A percentile compares a stretch with the other conserved stretches of the same genome.
phyloP scores from a whole-genome alignment of 2,797 vertebrate genomes.

The Peromyscus aztecus region DNA sequence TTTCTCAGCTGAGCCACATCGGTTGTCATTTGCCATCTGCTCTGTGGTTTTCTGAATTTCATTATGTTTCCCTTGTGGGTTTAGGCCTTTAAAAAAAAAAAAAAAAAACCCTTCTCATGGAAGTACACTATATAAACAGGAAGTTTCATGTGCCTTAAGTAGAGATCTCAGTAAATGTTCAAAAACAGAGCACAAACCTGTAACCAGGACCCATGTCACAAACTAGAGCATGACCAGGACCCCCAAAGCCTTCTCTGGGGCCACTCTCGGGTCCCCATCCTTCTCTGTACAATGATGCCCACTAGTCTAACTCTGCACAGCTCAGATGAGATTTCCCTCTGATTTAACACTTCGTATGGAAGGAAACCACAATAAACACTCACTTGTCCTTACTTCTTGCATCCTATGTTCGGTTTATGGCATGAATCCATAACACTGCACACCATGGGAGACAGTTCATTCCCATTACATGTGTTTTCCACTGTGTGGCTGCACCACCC shows the following conservation, averaged over 20 bases:
- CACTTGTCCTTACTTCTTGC: neutral
- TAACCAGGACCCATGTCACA: neutral
- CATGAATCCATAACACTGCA: neutral
- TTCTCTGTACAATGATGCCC: neutral
- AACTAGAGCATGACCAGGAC: neutral
- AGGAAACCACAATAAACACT: neutral
- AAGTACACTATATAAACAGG: neutral
- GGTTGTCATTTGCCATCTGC: slow-evolving; percentile 58
- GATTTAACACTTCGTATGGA: neutral
- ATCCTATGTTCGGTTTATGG: neutral
- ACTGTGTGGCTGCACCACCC: neutral
- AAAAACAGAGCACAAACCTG: neutral
- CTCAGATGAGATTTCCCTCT: neutral
- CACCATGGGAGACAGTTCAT: neutral
- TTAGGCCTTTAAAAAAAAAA: slow-evolving; percentile 47
- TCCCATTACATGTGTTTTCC: neutral
- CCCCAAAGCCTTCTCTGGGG: neutral
- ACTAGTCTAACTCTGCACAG: neutral
- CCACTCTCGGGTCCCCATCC: too few relatives aligned
- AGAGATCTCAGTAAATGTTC: neutral
- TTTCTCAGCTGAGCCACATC: slow-evolving; percentile 61
- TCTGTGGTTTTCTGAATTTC: slow-evolving; percentile 44
- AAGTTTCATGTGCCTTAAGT: neutral
- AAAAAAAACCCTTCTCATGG: slow-evolving; percentile 8
- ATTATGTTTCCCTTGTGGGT: slow-evolving; percentile 47